Evolutionary conservation across 2,113 vertebrate genomes (phyloP).

Genomic region (Leucosticte australis): DNA sequence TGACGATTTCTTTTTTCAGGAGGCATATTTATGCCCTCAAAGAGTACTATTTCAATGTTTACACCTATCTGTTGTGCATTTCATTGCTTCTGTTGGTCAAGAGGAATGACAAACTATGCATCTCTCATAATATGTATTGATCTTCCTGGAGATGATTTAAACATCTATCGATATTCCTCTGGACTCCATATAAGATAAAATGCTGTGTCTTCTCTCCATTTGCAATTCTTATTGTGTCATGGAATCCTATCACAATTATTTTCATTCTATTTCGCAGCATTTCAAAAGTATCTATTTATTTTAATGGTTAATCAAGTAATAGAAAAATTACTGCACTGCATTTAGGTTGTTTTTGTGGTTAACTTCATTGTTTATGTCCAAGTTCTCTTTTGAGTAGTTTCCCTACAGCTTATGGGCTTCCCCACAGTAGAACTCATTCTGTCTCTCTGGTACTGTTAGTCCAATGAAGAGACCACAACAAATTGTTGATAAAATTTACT

Average conservation of each 20-base stretch:
- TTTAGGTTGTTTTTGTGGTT: neutral
- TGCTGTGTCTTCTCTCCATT: slow-evolving; percentile 1
- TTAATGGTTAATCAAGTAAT: slow-evolving; percentile 38
- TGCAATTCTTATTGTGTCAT: slow-evolving; percentile 36
- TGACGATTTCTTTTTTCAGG: neutral
- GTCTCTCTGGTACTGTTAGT: neutral
- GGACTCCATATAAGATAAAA: neutral
- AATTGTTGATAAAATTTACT: slow-evolving; percentile 9
- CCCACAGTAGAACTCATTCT: neutral
- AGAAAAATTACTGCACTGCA: slow-evolving; percentile 4
- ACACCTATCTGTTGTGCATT: neutral
- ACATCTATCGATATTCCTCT: neutral
- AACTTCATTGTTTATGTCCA: neutral
- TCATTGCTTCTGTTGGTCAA: slow-evolving; percentile 35
- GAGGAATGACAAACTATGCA: slow-evolving; percentile 29
- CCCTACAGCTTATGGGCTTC: neutral
- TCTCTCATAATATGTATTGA: slow-evolving; percentile 48
- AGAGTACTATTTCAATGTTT: neutral
- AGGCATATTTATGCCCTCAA: neutral
- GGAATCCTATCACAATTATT: slow-evolving; percentile 14
- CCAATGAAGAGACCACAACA: neutral
- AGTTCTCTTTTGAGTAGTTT: neutral
- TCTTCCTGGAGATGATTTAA: slow-evolving; percentile 39
- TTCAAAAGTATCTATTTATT: neutral
- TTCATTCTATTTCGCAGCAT: slow-evolving; percentile 11